phyloP scores from a whole-genome alignment of 2,888 invertebrate species.

The Acleris laterana region DNA sequence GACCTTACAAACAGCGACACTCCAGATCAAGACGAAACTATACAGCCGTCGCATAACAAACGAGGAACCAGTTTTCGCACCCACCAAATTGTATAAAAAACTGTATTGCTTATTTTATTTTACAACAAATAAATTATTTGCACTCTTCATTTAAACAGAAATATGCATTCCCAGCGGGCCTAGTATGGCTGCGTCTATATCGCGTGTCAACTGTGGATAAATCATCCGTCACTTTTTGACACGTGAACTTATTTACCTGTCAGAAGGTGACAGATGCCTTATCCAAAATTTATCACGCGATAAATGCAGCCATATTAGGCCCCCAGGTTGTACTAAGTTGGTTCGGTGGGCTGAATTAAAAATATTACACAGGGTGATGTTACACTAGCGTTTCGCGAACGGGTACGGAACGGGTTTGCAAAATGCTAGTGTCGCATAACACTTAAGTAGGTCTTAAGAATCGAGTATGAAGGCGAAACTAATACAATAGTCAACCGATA shows the following conservation, averaged over 20 bases:
- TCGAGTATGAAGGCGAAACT: no score
- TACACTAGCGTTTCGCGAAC: no score
- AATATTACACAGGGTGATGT: slow-evolving; percentile 38
- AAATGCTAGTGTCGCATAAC: no score
- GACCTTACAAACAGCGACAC: slow-evolving; percentile 10
- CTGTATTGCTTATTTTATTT: slow-evolving; percentile 8
- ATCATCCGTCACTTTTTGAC: no score
- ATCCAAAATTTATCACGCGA: no score
- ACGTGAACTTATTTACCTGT: no score
- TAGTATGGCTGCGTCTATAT: no score
- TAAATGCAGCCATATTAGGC: no score
- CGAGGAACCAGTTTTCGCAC: background rate
- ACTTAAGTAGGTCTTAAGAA: no score
- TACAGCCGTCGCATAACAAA: slow-evolving; percentile 11
- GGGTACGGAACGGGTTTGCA: no score
- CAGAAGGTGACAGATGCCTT: no score
- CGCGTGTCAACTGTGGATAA: no score
- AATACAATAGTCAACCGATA: slow-evolving; percentile 14
- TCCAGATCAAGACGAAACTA: slow-evolving; percentile 11
- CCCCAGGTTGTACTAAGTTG: slow-evolving; percentile 3
- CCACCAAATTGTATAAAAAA: slow-evolving; percentile 15
- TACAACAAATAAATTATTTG: slow-evolving; percentile 27
- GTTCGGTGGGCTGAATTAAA: slow-evolving; percentile 31
- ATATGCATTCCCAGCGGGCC: background rate
- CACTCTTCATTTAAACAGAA: background rate